These are phyloP conservation scores for Pterophyllum scalare DNA, from an alignment of 2,113 vertebrate genomes.

Conservation along the genomic window DNA sequence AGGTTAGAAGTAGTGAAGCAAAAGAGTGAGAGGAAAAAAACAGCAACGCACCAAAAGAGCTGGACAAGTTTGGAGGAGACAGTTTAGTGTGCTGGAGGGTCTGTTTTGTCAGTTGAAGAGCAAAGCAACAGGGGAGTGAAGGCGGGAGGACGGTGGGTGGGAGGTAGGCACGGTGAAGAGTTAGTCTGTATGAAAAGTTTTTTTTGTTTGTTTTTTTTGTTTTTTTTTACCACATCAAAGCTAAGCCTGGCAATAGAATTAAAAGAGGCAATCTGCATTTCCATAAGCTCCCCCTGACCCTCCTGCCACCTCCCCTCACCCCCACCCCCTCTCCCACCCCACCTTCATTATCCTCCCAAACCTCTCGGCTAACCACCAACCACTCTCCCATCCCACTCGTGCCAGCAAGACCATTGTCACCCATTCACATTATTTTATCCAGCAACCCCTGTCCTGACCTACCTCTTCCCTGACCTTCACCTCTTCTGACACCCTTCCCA, in stretches of 20 bases:
- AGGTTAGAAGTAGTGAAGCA: background rate
- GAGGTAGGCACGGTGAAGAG: constrained; percentile 70
- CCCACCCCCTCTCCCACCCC: constrained; percentile 24
- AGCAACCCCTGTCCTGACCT: constrained; percentile 50
- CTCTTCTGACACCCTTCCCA: constrained; percentile 32
- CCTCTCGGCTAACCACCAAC: constrained; percentile 40
- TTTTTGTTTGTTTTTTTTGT: background rate
- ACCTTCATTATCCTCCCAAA: constrained; percentile 51
- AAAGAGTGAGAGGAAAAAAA: background rate
- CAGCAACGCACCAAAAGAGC: constrained; percentile 11
- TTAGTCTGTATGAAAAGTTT: constrained; percentile 71
- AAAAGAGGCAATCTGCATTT: constrained; percentile 80
- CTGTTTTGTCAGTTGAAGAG: constrained; percentile 68
- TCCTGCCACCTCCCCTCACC: constrained; percentile 7
- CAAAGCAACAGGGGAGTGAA: constrained; percentile 39
- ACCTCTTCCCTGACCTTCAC: constrained; percentile 18
- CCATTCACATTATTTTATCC: constrained; percentile 7
- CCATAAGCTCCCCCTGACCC: constrained; percentile 76
- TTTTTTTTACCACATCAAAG: constrained; percentile 77
- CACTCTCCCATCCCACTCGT: constrained; percentile 40
- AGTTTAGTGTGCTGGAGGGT: constrained; percentile 38
- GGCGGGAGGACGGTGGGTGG: constrained; percentile 25
- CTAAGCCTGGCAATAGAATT: constrained; percentile 73
- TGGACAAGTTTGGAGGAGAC: constrained; percentile 35
- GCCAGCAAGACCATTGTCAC: constrained; percentile 74